Evolutionary conservation across 2,797 vertebrate genomes (phyloP), one percentile per base, ranked within the genome.

Genomic region (Cetoscarus ocellatus): DNA sequence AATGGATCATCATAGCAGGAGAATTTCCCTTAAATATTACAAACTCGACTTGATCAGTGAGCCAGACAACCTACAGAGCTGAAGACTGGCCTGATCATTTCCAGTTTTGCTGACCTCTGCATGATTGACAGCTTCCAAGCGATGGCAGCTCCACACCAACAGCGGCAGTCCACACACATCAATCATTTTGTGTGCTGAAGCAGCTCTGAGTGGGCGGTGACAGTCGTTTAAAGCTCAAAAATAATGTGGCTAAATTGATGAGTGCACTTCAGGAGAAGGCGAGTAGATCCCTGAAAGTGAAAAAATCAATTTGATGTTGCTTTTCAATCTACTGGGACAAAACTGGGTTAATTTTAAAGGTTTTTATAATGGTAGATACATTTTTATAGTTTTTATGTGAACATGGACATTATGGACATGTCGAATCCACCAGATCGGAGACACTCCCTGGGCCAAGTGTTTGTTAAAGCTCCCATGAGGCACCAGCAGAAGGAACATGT

Each of bases 181-280:
- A 53, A 58, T 85, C 76, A 77, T 40, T 52, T 18, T 67, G 43
- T 70, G 51, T 72, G 79, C 53, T 74, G 73, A 79, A 52, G 40
- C 59, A 54, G 67, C 67, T 50, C 9, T 6, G 50, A 55, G 61
- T 61, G 51, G 66, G 61, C 12, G 52, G 34, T 56, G 42, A 60
- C 45, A 2, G 48, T 40, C 38, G 12, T 49, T 76, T 71, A 11
- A 74, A 49, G 44, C 35, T 52, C 43, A 15, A 53, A 67, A 63
- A 62, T 69, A 44, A 67, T 14, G 67, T 14, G 45, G n/a, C 75
- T 61, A 39, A 68, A 60, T 42, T 18, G n/a, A 49, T 44, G 43
- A 11, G 18, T 11, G 27, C 43, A 35, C 55, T 50, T 73, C 6
- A 51, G 47, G 40, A n/a, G 51, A 15, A 36, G 48, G 62, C 18